Evolutionary conservation across 1,140 invertebrate genomes (phyloP), one percentile per base, ranked within the genome.

Genomic region (Wiebesia pumilae): DNA sequence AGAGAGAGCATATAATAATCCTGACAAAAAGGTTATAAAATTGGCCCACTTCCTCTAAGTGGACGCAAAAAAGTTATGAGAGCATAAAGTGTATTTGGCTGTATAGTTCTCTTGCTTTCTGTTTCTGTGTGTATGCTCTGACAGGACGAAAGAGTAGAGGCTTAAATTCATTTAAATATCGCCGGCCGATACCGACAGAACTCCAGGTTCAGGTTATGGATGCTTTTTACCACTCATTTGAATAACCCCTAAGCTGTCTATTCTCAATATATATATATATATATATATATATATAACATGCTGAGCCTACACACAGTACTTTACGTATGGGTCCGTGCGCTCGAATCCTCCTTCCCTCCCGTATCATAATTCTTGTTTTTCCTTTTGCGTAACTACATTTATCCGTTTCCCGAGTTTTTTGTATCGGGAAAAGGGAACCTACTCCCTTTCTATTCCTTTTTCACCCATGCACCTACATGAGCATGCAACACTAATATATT

Each of bases 141-240:
- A 83, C 79, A 86, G 87, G 78, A 75, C 40, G 43, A 83, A 54
- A 87, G 86, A 78, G 83, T 65, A 87, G 87, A 83, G 86, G 88
- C 84, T 90, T 91, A 91, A 91, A 90, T 90, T 90, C 90, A 91
- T 92, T 92, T 91, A 91, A 92, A 92, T 92, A 92, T 92, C 73
- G 81, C 81, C 77, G 81, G 43, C 80, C 84, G 80, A 86, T 86
- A 86, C 35, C 90, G 88, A 88, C 90, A 90, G 81, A 82, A 87
- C 89, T 90, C 90, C 85, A 89, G 88, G 88, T 87, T 62, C 83
- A 69, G 78, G 89, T 91, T 90, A 91, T 89, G 88, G 84, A 92
- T 90, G 92, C 91, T 91, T 92, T 92, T 92, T 90, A 90, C 89
- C 90, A 91, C 92, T 92, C 89, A 92, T 92, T 93, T 90, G 90